These are phyloP conservation scores for Drosophila pallidifrons DNA, from an alignment of 1,140 invertebrate genomes.

Conservation along the genomic window DNA sequence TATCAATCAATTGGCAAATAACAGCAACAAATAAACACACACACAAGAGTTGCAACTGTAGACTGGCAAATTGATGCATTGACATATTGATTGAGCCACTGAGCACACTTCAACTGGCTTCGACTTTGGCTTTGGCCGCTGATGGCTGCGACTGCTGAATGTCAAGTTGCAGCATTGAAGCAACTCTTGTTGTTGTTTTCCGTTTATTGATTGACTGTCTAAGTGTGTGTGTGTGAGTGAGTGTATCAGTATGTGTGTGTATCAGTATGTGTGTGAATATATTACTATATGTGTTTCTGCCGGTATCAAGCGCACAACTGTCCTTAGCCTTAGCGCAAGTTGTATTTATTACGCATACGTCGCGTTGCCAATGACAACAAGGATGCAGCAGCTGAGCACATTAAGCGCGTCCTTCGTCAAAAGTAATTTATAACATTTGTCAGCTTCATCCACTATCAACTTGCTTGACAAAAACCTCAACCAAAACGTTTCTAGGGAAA, in stretches of 20 bases:
- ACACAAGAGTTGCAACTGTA: slow-evolving; percentile 10
- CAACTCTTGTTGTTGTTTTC: slow-evolving; percentile 46
- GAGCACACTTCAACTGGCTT: slow-evolving; percentile 34
- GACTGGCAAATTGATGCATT: slow-evolving; percentile 77
- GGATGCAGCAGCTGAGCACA: slow-evolving; percentile 23
- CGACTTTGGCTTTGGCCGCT: slow-evolving; percentile 47
- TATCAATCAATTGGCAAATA: slow-evolving; percentile 72
- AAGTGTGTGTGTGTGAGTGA: slow-evolving; percentile 9
- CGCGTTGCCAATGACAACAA: slow-evolving; percentile 56
- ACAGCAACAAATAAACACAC: slow-evolving; percentile 64
- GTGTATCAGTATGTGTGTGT: not conserved
- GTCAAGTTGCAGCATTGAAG: slow-evolving; percentile 76
- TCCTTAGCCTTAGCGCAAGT: slow-evolving; percentile 67
- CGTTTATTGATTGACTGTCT: slow-evolving; percentile 69
- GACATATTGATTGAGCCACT: slow-evolving; percentile 64
- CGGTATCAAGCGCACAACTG: slow-evolving; percentile 62
- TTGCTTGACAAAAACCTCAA: not conserved
- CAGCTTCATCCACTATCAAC: slow-evolving; percentile 5
- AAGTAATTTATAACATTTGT: slow-evolving; percentile 41
- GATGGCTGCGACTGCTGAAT: slow-evolving; percentile 61
- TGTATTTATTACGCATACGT: slow-evolving; percentile 78
- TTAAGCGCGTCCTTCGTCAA: slow-evolving; percentile 37
- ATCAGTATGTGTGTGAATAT: slow-evolving; percentile 1
- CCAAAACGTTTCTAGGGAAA: slow-evolving; percentile 48
- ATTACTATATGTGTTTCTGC: slow-evolving; percentile 13